Evolutionary conservation across 2,113 vertebrate species (phyloP), one percentile per base, ranked within the genome.

Genomic region (Nothocercus julius): DNA sequence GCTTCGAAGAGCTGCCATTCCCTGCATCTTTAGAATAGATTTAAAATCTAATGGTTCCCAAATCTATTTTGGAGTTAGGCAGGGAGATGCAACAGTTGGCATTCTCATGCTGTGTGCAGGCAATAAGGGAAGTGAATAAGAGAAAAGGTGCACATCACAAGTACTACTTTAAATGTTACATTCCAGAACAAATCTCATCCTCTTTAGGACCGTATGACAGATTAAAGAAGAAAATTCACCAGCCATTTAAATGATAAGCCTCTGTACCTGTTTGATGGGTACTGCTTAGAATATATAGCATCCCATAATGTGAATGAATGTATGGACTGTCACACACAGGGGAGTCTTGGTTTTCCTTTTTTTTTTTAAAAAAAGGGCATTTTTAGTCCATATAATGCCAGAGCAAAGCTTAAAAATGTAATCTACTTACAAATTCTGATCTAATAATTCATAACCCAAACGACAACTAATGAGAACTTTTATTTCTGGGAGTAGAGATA

Each of bases 401-500:
- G 85, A 83, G 68, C 27, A 81, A 92, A 90, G 68, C 42, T 61
- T 88, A 45, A 95, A 91, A 88, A 61, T 86, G 25, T 90, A 70
- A 75, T 82, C 47, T 53, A 80, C 45, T 80, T 87, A 85, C 42
- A 95, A 68, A 93, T 93, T 96, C 76, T 72, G 67, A 92, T 88
- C 76, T 89, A 87, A 82, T 89, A 94, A 79, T 93, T 96, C 69
- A 87, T 85, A 95, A 96, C 30, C 73, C 73, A 93, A 93, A 95
- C 89, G 86, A 81, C 76, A 95, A 93, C 70, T 95, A 94, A 96
- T 87, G 76, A 96, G 83, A 59, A 76, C 20, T 90, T 85, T 89
- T 96, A 95, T 93, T 92, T 96, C 96, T 89, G 92, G 94, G 66
- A 92, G 62, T 95, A 92, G 89, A 96, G 91, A 97, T 93, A 92